These are phyloP conservation scores for Oreortyx pictus DNA, from an alignment of 2,797 vertebrate species.

Conservation along the genomic window DNA sequence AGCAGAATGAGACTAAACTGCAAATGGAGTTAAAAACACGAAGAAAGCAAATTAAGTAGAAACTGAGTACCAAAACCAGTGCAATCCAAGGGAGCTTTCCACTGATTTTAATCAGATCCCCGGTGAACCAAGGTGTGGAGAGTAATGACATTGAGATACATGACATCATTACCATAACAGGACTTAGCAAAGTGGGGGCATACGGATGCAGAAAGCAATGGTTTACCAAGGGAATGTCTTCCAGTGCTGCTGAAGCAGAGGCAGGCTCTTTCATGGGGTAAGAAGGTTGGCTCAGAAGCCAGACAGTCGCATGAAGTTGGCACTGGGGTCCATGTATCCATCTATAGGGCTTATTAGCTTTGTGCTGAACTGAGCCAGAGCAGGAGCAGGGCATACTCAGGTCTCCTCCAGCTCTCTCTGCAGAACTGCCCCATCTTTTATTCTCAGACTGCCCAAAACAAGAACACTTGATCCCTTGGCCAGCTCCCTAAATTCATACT, in stretches of 20 bases:
- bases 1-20: conserved; percentile 16
- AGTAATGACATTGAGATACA: neutral
- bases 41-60: conserved; percentile 7
- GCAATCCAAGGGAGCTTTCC: conserved; percentile 4
- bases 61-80: neutral
- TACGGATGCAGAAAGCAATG: neutral
- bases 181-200: neutral
- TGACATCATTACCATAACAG: neutral
- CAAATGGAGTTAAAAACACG: neutral
- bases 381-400: fast-evolving
- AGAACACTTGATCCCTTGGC: neutral
- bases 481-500: neutral
- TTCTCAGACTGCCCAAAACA: neutral
- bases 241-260: neutral
- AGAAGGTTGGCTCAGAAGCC: fast-evolving
- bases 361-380: neutral
- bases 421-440: neutral
- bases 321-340: fast-evolving
- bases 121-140: neutral
- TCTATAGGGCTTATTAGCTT: neutral
- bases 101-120: conserved; percentile 13
- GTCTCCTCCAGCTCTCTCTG: fast-evolving
- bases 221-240: neutral
- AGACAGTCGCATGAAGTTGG: neutral
- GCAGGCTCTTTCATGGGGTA: neutral